Evolutionary conservation across 2,888 invertebrate genomes (phyloP), one percentile per base, ranked within the genome.

Genomic region (Cephus pulcher): DNA sequence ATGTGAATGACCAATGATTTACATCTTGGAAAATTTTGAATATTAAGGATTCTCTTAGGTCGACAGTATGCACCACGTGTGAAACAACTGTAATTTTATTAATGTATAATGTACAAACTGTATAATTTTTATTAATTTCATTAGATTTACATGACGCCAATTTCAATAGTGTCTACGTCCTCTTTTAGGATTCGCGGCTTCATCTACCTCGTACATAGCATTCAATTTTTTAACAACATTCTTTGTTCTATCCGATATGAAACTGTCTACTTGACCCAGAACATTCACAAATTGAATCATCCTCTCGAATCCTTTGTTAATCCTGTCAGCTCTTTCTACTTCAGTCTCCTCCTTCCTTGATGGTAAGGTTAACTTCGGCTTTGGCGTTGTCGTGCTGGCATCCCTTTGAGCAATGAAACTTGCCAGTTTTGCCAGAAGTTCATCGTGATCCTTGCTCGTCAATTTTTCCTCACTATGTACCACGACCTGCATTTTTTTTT

Each of bases 191-290:
- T 80, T 82, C 33, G 83, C 86, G 56, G 56, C 56, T 32, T 91
- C 89, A 37, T 92, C 90, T 71, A 91, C 89, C 35, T 92, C 92
- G 12, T 92, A 92, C 34, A 92, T 85, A 15, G 91, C 85, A 23
- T 93, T 91, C 77, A 93, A 86, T 86, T 92, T 93, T 82, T 90
- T 90, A 69, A 93, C 88, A 30, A 93, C 82, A 23, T 86, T 86
- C 81, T 89, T 92, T 9, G 93, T 91, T 79, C 92, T 87, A 77
- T 93, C 93, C 1, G 92, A 91, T 73, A 93, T 84, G 83, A 93
- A 93, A 37, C 91, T 90, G 83, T 93, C 93, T 56, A 93, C 90
- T 85, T 93, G 92, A 4, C 93, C 93, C 77, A 93, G 87, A 77
- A 93, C 91, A 80, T 92, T 92, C 3, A 93, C 92, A 70, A 93